phyloP scores from a whole-genome alignment of 2,113 vertebrate species.

The Corynorhinus townsendii region DNA sequence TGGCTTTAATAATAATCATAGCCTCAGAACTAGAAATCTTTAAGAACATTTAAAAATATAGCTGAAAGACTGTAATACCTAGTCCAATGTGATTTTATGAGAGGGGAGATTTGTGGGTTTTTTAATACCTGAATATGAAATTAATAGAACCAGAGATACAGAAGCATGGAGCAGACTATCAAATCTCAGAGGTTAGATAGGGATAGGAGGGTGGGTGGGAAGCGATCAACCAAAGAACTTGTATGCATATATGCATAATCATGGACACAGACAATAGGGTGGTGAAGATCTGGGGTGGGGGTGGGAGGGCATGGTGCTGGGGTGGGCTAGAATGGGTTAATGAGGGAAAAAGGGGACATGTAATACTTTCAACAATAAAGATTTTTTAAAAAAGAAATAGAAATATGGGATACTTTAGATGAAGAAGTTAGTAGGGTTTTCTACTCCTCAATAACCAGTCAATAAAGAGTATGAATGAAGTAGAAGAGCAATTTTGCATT shows the following conservation, averaged over 20 bases:
- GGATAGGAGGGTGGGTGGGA: too few relatives aligned
- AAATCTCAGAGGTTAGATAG: too few relatives aligned
- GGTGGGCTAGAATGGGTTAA: too few relatives aligned
- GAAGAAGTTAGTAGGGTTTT: neutral
- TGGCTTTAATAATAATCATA: slow-evolving; percentile 48
- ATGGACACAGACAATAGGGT: too few relatives aligned
- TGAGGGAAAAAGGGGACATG: too few relatives aligned
- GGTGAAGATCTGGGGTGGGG: too few relatives aligned
- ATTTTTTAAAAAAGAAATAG: neutral
- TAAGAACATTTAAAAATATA: slow-evolving; percentile 63
- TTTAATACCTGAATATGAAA: slow-evolving; percentile 8
- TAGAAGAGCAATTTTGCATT: neutral
- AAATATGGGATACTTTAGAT: neutral
- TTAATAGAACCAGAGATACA: neutral
- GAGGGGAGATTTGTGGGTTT: neutral
- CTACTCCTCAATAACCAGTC: neutral
- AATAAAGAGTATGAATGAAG: neutral
- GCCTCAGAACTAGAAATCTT: slow-evolving; percentile 55
- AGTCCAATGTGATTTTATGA: neutral
- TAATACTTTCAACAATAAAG: too few relatives aligned
- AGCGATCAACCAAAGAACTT: too few relatives aligned
- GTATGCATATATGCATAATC: too few relatives aligned
- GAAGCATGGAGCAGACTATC: too few relatives aligned
- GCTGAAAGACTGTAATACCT: neutral
- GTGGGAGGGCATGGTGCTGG: too few relatives aligned